Evolutionary conservation across 2,113 vertebrate genomes (phyloP), one percentile per base, ranked within the genome.

Genomic region (Eonycteris spelaea): DNA sequence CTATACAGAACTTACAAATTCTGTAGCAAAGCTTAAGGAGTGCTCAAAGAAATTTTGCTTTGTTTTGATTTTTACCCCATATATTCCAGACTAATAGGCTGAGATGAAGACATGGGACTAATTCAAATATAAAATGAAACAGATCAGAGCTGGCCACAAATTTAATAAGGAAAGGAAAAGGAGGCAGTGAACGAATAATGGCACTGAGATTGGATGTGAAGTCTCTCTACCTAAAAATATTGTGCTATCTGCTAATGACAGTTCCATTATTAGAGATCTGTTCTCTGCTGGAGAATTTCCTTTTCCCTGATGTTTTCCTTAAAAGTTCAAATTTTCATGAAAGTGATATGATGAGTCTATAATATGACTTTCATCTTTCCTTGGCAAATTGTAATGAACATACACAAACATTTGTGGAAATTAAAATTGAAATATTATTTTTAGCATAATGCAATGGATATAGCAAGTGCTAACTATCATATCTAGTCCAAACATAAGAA

Each of bases 341-440:
- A 1, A 53, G 24, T 63, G 8, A 74, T 40, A 19, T 55, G 14
- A 92, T 48, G 14, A 59, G 9, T 57, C 22, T 48, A 63, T 68
- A 5, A 55, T 40, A 35, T 21, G 33, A 70, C 48, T 86, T 86
- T 55, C 30, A 28, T 85, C 21, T 89, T 70, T 71, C 48, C 79
- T 0, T 84, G 59, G 7, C 12, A 95, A 94, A 51, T 57, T 53
- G 6, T 71, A 94, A 86, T 61, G 7, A 86, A 71, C 28, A 93
- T 22, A 68, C 2, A 86, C 24, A 92, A 48, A 84, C 68, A 40
- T 13, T 71, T 65, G 18, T 78, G 71, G 11, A 93, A 88, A 83
- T 95, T 53, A 63, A 89, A 65, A 48, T 63, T 96, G 70, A 73
- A 79, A 74, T 85, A 87, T 86, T 21, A 51, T 71, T 93, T 73